Conservation (phyloP, 2,888 invertebrate species). For the Cantharis lateralis region DNA sequence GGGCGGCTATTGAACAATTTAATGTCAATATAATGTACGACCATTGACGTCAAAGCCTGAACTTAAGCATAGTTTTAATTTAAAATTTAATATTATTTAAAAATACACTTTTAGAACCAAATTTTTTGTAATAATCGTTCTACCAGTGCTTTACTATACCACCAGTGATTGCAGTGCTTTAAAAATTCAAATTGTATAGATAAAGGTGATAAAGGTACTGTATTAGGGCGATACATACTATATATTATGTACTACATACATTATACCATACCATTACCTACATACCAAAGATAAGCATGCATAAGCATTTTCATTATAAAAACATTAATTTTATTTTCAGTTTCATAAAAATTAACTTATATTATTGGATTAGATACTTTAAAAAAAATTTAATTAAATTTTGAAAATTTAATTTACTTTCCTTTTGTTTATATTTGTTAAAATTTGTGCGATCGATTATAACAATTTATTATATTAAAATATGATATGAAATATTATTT, state of each 20-base stretch:
- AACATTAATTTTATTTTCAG: neutral
- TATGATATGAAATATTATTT: neutral
- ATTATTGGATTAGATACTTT: neutral
- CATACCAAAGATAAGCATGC: neutral
- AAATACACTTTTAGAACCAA: neutral
- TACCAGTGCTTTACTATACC: neutral
- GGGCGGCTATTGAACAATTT: slow-evolving; percentile 32
- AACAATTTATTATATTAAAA: neutral
- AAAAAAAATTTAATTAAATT: too few species aligned
- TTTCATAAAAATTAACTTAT: neutral
- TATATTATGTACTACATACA: too few species aligned
- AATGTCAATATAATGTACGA: slow-evolving; percentile 33
- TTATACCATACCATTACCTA: too few species aligned
- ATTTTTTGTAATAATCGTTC: neutral
- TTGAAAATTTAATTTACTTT: neutral
- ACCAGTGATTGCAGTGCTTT: neutral
- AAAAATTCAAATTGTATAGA: neutral
- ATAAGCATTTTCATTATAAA: neutral
- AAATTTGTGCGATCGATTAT: neutral
- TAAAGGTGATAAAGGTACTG: neutral
- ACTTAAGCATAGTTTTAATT: slow-evolving; percentile 5
- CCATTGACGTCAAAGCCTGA: slow-evolving; percentile 36
- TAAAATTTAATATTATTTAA: neutral
- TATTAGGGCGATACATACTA: neutral
- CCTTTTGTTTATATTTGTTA: neutral